Evolutionary conservation across 2,113 vertebrate species (phyloP).

Genomic region (Melanocharis versteri): DNA sequence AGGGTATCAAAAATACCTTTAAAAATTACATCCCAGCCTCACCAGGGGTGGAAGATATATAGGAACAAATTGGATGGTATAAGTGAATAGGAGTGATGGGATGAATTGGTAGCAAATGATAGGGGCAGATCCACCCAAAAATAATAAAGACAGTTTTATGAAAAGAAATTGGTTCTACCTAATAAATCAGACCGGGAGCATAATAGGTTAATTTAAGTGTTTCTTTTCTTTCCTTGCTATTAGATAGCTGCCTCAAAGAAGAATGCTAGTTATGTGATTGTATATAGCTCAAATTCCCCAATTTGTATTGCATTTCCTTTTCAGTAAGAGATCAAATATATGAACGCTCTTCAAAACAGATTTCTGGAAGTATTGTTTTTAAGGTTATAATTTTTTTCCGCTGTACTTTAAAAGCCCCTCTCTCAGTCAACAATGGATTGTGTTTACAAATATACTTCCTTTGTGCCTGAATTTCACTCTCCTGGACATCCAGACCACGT

Average conservation of each 20-base stretch:
- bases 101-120: neutral
- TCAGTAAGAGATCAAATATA: slow-evolving; percentile 58
- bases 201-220: slow-evolving; percentile 26
- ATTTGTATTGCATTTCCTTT: slow-evolving; percentile 59
- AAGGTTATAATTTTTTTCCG: slow-evolving; percentile 13
- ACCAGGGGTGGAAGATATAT: neutral
- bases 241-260: slow-evolving; percentile 31
- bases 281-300: slow-evolving; percentile 49
- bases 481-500: slow-evolving; percentile 54
- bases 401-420: slow-evolving; percentile 48
- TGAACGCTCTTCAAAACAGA: slow-evolving; percentile 16
- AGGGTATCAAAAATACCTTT: neutral
- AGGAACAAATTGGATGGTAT: neutral
- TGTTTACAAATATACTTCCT: slow-evolving; percentile 68
- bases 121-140: neutral
- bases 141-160: neutral
- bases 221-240: slow-evolving; percentile 17
- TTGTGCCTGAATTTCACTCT: slow-evolving; percentile 53
- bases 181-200: neutral
- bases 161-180: neutral
- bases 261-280: slow-evolving; percentile 56
- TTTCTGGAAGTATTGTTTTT: slow-evolving; percentile 60
- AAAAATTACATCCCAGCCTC: neutral
- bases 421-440: slow-evolving; percentile 52
- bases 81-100: neutral